Percentiles rank a stretch among this genome's conserved stretches.
These are phyloP conservation scores for Agrochola lota DNA, from an alignment of 2,888 invertebrate genomes.

Conservation along the genomic window DNA sequence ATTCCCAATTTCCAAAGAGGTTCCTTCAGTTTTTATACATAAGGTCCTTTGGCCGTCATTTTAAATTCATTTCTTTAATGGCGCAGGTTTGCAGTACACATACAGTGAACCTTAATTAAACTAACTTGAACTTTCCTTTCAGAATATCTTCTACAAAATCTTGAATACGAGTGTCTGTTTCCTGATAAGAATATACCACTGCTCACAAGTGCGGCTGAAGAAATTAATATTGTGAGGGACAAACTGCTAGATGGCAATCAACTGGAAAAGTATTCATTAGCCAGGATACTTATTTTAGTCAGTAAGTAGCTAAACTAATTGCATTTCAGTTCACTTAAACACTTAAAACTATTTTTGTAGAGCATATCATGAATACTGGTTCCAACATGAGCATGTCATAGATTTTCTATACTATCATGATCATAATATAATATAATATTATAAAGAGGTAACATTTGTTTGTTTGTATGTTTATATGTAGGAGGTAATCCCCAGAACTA, in stretches of 20 bases:
- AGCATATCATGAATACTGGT: neutral
- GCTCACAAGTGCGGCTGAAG: constrained; percentile 84
- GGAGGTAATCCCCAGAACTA: too few relatives aligned
- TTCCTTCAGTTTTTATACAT: too few relatives aligned
- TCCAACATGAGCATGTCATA: too few relatives aligned
- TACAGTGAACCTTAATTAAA: neutral
- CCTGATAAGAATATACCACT: constrained; percentile 84
- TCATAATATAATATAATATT: too few relatives aligned
- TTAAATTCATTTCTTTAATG: neutral
- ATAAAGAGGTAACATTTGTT: too few relatives aligned
- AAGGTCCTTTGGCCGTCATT: neutral
- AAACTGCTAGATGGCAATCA: constrained; percentile 82
- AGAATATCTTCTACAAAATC: constrained; percentile 87
- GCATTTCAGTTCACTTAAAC: neutral
- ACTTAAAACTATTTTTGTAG: neutral
- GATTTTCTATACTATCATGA: neutral
- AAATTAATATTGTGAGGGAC: constrained; percentile 82
- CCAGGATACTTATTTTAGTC: constrained; percentile 87
- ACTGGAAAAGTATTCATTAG: constrained; percentile 85
- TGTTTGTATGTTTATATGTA: too few relatives aligned
- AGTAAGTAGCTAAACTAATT: constrained; percentile 76
- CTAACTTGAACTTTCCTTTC: constrained; percentile 42
- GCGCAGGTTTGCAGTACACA: neutral
- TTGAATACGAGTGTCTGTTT: constrained; percentile 85
- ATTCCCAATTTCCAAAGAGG: too few relatives aligned